phyloP scores from a whole-genome alignment of 2,113 vertebrate genomes.

The Alectura lathami region DNA sequence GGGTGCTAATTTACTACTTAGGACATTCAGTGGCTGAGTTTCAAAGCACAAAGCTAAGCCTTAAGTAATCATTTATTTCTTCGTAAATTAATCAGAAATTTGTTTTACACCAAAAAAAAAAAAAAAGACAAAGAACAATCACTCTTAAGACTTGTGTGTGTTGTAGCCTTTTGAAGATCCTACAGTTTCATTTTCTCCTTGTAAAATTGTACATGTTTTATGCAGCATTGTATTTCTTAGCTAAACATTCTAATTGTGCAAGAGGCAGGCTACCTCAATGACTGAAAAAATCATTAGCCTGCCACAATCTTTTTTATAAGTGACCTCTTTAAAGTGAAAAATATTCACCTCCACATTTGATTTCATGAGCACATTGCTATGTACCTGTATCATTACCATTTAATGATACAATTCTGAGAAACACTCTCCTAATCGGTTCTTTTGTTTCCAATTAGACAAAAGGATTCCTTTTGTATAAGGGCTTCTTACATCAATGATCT shows the following conservation, averaged over 20 bases:
- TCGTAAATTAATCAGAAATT: not conserved
- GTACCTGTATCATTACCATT: not conserved
- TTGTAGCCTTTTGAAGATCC: not conserved
- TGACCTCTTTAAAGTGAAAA: not conserved
- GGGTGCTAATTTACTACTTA: conserved; percentile 25
- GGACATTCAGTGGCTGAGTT: not conserved
- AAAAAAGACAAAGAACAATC: not conserved
- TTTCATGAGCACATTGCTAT: not conserved
- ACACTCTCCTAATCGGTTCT: not conserved
- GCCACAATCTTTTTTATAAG: not conserved
- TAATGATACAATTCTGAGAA: not conserved
- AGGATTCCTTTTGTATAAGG: not conserved
- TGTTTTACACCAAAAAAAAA: not conserved
- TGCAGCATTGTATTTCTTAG: not conserved
- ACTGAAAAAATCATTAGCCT: not conserved
- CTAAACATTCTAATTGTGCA: not conserved
- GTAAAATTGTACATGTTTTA: not conserved
- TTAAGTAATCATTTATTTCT: not conserved
- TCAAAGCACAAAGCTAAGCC: conserved; percentile 4
- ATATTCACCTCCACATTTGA: not conserved
- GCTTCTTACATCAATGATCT: not conserved
- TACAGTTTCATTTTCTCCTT: not conserved
- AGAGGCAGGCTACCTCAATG: not conserved
- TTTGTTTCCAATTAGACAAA: conserved; percentile 29
- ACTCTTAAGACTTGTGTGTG: not conserved